These are phyloP conservation scores for Hymenopus coronatus DNA, from an alignment of 2,888 invertebrate genomes.

Conservation along the genomic window DNA sequence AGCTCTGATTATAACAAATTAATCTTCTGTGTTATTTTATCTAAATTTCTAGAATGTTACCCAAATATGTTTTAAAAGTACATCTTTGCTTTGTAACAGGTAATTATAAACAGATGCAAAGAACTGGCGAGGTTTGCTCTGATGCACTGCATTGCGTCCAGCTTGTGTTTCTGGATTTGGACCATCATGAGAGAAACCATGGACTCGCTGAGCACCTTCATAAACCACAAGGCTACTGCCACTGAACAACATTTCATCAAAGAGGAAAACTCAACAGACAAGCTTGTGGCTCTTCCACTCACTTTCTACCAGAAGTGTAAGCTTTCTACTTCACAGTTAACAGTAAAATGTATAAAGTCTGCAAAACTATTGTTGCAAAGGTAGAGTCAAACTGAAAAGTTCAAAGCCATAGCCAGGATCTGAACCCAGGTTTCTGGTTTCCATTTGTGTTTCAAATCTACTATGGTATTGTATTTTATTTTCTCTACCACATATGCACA, in stretches of 20 bases:
- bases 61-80: background rate
- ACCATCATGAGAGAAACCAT: constrained; percentile 72
- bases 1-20: background rate
- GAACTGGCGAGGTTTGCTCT: constrained; percentile 67
- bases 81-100: constrained; percentile 45
- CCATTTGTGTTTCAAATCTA: too few species aligned
- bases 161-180: constrained; percentile 77
- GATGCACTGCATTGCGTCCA: constrained; percentile 78
- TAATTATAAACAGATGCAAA: constrained; percentile 57
- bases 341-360: too few species aligned
- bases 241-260: constrained; percentile 18
- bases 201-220: constrained; percentile 56
- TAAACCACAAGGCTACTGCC: constrained; percentile 39
- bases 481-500: too few species aligned
- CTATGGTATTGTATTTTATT: too few species aligned
- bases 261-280: constrained; percentile 30
- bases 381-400: too few species aligned
- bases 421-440: too few species aligned
- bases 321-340: background rate
- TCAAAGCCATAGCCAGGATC: too few species aligned
- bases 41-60: background rate
- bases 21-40: background rate
- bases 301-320: constrained; percentile 39
- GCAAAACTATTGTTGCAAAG: too few species aligned
- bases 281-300: constrained; percentile 42